Percentiles rank a stretch among this genome's conserved stretches.
These are phyloP conservation scores for Thyatira batis DNA, from an alignment of 2,888 invertebrate species.

Conservation along the genomic window DNA sequence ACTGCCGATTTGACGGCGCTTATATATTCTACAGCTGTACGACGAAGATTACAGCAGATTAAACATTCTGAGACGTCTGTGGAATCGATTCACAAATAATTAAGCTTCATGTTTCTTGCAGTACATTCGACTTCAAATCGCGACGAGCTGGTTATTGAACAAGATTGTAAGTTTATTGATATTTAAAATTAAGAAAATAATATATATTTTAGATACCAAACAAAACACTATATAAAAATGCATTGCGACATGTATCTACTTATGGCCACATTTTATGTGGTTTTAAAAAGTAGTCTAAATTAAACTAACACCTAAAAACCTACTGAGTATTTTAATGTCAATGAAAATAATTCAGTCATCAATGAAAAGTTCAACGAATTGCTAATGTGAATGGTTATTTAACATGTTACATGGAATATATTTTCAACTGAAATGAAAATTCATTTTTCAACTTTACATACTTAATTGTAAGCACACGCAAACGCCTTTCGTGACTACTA, in stretches of 20 bases:
- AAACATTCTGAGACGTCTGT: neutral
- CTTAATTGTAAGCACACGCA: neutral
- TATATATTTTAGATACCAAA: too few species aligned
- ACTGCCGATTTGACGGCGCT: constrained; percentile 9
- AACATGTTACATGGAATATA: neutral
- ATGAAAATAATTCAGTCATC: neutral
- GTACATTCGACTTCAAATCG: neutral
- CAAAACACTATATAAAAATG: too few species aligned
- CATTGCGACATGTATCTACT: too few species aligned
- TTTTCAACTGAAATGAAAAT: neutral
- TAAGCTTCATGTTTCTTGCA: neutral
- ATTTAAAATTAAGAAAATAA: neutral
- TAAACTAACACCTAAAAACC: too few species aligned
- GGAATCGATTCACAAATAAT: neutral
- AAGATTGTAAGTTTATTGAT: neutral
- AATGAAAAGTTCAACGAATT: neutral
- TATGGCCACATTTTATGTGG: too few species aligned
- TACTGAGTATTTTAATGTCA: too few species aligned
- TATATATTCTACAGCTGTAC: constrained; percentile 2
- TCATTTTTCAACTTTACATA: neutral
- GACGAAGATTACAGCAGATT: constrained; percentile 1
- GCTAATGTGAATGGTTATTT: neutral
- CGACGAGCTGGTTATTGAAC: neutral
- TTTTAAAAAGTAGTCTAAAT: too few species aligned
- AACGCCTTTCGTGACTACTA: neutral